A percentile compares a stretch with the other conserved stretches of the same genome.
These are phyloP conservation scores for Pseudomyrmex gracilis DNA, from an alignment of 1,140 invertebrate genomes.

Conservation along the genomic window DNA sequence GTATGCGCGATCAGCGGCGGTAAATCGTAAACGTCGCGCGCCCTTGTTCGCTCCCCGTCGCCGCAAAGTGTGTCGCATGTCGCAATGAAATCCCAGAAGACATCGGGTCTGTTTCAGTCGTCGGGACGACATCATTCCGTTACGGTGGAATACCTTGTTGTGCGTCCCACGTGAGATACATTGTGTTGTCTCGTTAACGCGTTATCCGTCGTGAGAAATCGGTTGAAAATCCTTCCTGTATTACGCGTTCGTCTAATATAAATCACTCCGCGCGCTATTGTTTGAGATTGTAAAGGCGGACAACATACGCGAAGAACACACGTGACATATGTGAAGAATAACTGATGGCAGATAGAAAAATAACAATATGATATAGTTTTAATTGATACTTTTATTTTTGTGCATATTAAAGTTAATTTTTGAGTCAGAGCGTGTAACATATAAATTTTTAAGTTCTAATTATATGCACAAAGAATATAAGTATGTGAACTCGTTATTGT, in stretches of 20 bases:
- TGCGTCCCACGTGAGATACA: slow-evolving; percentile 16
- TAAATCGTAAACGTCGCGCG: slow-evolving; percentile 44
- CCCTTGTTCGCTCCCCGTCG: too few relatives aligned
- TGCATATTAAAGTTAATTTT: background rate
- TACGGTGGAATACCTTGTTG: slow-evolving; percentile 27
- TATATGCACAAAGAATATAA: background rate
- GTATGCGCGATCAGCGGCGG: slow-evolving; percentile 9
- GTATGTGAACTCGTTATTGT: background rate
- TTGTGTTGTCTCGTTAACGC: slow-evolving; percentile 43
- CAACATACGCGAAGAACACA: too few relatives aligned
- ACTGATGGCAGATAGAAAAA: too few relatives aligned
- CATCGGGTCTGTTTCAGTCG: slow-evolving; percentile 28
- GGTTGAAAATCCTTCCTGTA: slow-evolving; percentile 1
- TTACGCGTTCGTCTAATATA: slow-evolving; percentile 29
- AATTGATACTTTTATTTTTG: background rate
- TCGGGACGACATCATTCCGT: slow-evolving; percentile 16
- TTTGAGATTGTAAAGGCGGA: background rate
- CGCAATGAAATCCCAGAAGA: slow-evolving; percentile 45
- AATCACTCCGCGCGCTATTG: background rate
- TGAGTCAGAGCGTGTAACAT: background rate
- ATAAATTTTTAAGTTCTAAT: background rate
- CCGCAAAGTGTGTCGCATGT: background rate
- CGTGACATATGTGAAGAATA: too few relatives aligned
- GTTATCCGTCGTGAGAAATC: slow-evolving; percentile 48
- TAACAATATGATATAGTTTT: too few relatives aligned